Percentiles rank a stretch among this genome's conserved stretches.
Evolutionary conservation across 2,888 invertebrate species (phyloP).

Genomic region (Anaspis maculata): DNA sequence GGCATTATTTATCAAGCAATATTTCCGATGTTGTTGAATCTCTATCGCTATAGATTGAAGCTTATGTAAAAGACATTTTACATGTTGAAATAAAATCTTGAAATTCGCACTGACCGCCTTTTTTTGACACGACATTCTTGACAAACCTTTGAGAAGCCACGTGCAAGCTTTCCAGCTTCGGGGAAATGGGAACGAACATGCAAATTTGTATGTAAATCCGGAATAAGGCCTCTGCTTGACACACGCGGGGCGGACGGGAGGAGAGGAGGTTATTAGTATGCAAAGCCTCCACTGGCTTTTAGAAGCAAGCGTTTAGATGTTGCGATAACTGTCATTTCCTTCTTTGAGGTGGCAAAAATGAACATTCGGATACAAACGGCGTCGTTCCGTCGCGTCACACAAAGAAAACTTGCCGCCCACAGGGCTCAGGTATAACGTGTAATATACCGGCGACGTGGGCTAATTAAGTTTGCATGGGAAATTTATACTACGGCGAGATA

Average conservation of each 20-base stretch:
- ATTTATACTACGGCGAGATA: slow-evolving; percentile 3
- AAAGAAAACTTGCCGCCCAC: slow-evolving; percentile 9
- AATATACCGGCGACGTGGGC: slow-evolving; percentile 26
- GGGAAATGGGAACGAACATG: slow-evolving; percentile 22
- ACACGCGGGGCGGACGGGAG: too few species aligned
- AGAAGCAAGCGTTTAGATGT: slow-evolving; percentile 26
- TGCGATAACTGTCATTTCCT: slow-evolving; percentile 32
- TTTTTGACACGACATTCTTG: slow-evolving; percentile 4
- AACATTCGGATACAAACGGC: slow-evolving; percentile 30
- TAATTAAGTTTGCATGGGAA: slow-evolving; percentile 18
- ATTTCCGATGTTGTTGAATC: slow-evolving; percentile 26
- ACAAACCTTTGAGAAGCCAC: too few species aligned
- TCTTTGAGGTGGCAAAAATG: slow-evolving; percentile 30
- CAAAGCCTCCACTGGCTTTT: slow-evolving; percentile 27
- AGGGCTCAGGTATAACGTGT: slow-evolving; percentile 11
- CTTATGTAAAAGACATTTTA: slow-evolving; percentile 28
- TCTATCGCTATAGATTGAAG: slow-evolving; percentile 19
- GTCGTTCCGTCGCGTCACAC: slow-evolving; percentile 21
- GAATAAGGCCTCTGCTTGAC: too few species aligned
- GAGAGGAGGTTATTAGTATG: slow-evolving; percentile 28
- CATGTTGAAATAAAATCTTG: slow-evolving; percentile 27
- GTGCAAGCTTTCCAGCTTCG: slow-evolving; percentile 5
- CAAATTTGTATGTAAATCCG: slow-evolving; percentile 28
- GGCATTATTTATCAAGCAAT: slow-evolving; percentile 34
- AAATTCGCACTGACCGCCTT: slow-evolving; percentile 3